Evolutionary conservation across 2,888 invertebrate genomes (phyloP), one percentile per base, ranked within the genome.

Genomic region (Ypsolopha scabrella): DNA sequence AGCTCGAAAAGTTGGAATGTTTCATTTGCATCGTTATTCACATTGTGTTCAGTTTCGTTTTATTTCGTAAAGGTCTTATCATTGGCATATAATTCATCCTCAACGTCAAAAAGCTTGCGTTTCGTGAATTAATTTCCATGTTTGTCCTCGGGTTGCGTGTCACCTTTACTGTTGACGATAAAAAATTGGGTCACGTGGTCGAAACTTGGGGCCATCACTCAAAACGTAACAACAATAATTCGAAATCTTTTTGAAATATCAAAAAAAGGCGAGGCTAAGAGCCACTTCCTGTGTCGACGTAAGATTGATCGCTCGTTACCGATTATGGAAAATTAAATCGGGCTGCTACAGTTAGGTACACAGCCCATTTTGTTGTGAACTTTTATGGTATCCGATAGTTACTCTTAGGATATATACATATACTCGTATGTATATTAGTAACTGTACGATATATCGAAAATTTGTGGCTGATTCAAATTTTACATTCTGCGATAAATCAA

Each of bases 261-360:
- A 43, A 45, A 38, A 51, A 51, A 41, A 65, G 72, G 70, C 69
- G 70, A 68, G 76, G 73, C 72, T 63, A 51, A 51, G 80, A 81
- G 80, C 79, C 75, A 70, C 76, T 83, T 81, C 82, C 80, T 80
- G 67, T 70, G 71, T 68, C 66, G 70, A 70, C 69, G 59, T 56
- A 76, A 75, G 82, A 83, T 85, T 80, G 83, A 85, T 85, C 68
- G 80, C 64, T 60, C 62, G 63, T 63, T 71, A 71, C 70, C 75
- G 75, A 82, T 82, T 81, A 80, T 82, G 80, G 82, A 80, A 80
- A 80, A 81, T 81, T 75, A 78, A 46, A 13, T 39, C 7, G 41
- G 6, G 45, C 10, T 8, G 45, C 33, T 13, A 24, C 24, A 24
- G 4, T 24, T 24, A n/a, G n/a, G n/a, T n/a, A 24, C 24, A 4